Conservation (phyloP, 1,140 invertebrate genomes). For the Tetragnatha versicolor region DNA sequence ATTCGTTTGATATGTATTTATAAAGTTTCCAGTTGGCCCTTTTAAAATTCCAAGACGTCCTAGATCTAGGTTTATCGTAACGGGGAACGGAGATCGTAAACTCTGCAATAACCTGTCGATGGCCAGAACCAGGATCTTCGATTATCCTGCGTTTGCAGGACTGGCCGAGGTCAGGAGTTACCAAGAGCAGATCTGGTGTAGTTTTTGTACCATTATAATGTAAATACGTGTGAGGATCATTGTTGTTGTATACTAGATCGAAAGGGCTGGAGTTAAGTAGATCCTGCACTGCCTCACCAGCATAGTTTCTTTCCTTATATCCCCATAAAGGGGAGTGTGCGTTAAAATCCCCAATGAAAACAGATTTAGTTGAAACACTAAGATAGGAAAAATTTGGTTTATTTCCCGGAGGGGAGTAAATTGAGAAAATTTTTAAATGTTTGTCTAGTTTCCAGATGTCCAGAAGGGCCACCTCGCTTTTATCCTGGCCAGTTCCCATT, state of each 20-base stretch:
- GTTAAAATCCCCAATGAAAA: slow-evolving; percentile 26
- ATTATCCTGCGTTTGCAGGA: not conserved
- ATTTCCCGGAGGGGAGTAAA: slow-evolving; percentile 2
- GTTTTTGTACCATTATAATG: slow-evolving; percentile 9
- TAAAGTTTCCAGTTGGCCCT: not conserved
- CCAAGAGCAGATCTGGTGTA: slow-evolving; percentile 16
- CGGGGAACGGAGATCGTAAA: too few species aligned
- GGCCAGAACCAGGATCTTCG: not conserved
- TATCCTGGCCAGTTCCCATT: slow-evolving; percentile 4
- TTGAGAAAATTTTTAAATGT: not conserved
- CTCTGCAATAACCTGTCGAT: slow-evolving; percentile 3
- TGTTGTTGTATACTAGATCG: slow-evolving; percentile 6
- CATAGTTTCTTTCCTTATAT: not conserved
- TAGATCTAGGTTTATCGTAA: not conserved
- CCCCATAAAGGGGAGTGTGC: not conserved
- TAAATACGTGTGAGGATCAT: not conserved
- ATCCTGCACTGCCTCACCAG: not conserved
- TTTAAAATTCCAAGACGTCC: slow-evolving; percentile 30
- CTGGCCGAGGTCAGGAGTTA: not conserved
- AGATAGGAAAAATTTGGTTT: not conserved
- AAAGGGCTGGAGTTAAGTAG: not conserved
- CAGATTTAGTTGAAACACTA: not conserved
- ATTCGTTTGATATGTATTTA: not conserved
- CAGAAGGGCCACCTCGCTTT: slow-evolving; percentile 14
- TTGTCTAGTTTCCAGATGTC: not conserved